Evolutionary conservation across 2,113 vertebrate species (phyloP).

Genomic region (Rhizomys pruinosus): DNA sequence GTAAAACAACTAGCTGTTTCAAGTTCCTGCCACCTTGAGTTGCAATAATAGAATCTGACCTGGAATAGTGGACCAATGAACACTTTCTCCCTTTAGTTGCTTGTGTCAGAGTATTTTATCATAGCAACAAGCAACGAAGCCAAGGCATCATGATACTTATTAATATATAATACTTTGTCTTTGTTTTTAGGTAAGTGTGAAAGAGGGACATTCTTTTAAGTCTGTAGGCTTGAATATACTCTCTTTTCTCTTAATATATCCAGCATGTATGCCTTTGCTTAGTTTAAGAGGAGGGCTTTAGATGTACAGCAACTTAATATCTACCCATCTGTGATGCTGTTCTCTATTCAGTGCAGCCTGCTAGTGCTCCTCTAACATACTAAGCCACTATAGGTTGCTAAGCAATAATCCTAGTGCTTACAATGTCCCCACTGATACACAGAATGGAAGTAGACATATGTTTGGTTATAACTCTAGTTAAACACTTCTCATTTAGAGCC

Average conservation of each 20-base stretch:
- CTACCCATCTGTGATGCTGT: constrained; percentile 72
- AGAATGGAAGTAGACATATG: constrained; percentile 75
- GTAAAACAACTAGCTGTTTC: neutral
- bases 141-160: constrained; percentile 7
- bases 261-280: constrained; percentile 65
- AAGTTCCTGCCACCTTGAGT: neutral
- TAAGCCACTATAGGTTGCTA: constrained; percentile 84
- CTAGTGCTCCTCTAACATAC: constrained; percentile 74
- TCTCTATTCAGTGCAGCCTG: constrained; percentile 65
- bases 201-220: constrained; percentile 46
- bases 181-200: constrained; percentile 51
- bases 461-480: constrained; percentile 74
- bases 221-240: constrained; percentile 49
- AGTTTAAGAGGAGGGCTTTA: constrained; percentile 70
- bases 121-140: neutral
- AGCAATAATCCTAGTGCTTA: constrained; percentile 83
- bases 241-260: constrained; percentile 75
- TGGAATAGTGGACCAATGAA: neutral
- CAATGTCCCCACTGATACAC: constrained; percentile 66
- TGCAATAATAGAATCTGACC: neutral
- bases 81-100: neutral
- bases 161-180: constrained; percentile 28
- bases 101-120: neutral
- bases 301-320: constrained; percentile 73
- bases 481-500: constrained; percentile 65